Evolutionary conservation across 2,888 invertebrate species (phyloP), one percentile per base, ranked within the genome.

Genomic region (Thumatha senex): DNA sequence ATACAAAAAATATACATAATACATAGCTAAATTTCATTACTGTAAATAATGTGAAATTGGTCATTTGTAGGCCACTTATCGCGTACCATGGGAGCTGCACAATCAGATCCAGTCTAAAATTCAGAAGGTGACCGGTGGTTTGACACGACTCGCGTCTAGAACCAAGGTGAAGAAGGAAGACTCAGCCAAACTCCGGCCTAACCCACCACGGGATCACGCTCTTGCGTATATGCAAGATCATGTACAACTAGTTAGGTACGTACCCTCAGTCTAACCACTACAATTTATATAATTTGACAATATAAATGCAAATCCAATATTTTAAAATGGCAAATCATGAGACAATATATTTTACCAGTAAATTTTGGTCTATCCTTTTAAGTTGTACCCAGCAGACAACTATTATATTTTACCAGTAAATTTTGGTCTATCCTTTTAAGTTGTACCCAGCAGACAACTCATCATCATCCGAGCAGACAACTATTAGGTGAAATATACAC

Each of bases 101-200:
- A 97, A 97, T 79, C 98, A 99, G 82, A 97, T 99, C 47, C 98
- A 98, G 79, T 98, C 98, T 74, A 98, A 98, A 92, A 97, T 99
- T 62, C 98, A 98, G 82, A 98, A 98, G 84, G 94, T 94, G 4
- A 98, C 98, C 0, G 98, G 98, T 2, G 98, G 98, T 0, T 90
- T 99, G 49, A 96, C 98, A 0, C 93, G 98, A 18, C 92, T 99
- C 41, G 98, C 98, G 0, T 97, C 97, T 41, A 92, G 98, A 42
- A 96, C 96, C 0, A 98, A 98, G 84, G 96, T 96, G 3, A 95
- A 96, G 77, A 96, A 97, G 74, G 98, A 98, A 59, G 97, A 97
- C 58, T 94, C 95, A 0, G 92, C 95, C 0, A 94, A 95, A 54
- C 92, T 93, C 24, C 88, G 94, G 35, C 83, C 94, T 10, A 90